These are phyloP conservation scores for Amblyraja radiata DNA, from an alignment of 2,797 vertebrate species.

Conservation along the genomic window DNA sequence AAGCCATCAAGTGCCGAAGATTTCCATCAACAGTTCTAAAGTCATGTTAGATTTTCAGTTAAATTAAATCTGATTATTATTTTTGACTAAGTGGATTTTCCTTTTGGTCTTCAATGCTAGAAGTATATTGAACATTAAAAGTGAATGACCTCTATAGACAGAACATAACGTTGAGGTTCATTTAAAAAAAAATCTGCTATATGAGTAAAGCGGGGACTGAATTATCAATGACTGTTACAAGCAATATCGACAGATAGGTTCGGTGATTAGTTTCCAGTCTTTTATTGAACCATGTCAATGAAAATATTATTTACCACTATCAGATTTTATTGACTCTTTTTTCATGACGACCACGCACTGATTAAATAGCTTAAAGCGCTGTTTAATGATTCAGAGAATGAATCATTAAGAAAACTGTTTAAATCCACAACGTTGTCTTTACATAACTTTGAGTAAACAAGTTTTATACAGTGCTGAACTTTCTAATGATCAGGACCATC, in stretches of 20 bases:
- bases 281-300: not conserved
- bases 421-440: not conserved
- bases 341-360: not conserved
- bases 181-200: not conserved
- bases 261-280: not conserved
- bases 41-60: not conserved
- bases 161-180: not conserved
- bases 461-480: not conserved
- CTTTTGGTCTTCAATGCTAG: not conserved
- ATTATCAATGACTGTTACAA: too few species aligned
- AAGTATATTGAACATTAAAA: not conserved
- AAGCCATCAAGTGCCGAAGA: not conserved
- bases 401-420: not conserved
- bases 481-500: not conserved
- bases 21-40: not conserved
- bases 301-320: constrained; percentile 1
- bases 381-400: not conserved
- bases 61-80: not conserved
- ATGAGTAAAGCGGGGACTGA: not conserved
- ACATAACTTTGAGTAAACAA: not conserved
- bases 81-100: not conserved
- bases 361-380: not conserved
- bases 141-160: not conserved
- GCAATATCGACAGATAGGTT: not conserved
- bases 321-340: not conserved